Base-by-base conservation (phyloP, 1,140 invertebrate genomes). In the Megalopta genalis region DNA sequence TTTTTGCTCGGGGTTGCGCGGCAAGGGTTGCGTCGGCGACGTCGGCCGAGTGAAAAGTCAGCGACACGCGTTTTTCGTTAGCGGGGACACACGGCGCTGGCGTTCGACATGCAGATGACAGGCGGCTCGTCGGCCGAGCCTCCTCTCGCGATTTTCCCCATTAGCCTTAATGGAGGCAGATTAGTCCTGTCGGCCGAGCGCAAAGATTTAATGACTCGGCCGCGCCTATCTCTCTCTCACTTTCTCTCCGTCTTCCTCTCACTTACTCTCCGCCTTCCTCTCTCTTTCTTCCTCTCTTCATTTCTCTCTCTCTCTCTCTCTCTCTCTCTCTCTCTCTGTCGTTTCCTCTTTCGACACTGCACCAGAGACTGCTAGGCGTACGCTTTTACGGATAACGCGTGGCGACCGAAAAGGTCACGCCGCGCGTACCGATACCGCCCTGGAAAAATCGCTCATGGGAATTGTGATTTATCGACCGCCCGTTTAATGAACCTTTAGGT, bases 161-260 rank as follows among this genome's bases (percentile, higher is more conserved):
- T 86, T 87, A 87, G 85, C 75, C 79, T 77, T 87, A 87, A 87
- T 87, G 82, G 85, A 84, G 78, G 82, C 67, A 86, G 85, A 87
- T 87, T 86, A 86, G 81, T 81, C 67, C 74, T 80, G 74, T 71
- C 74, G 73, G 25, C 39, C 59, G 68, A 23, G 25, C 65, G 82
- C 62, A 63, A 70, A 75, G 85, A 87, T 86, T 87, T 87, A 87
- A 87, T 77, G 85, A 87, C 85, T 62, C 37, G 78, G 84, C 72
- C 83, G 68, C 83, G 63, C 80, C 83, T 72, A 80, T 77, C 46
- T 64, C 21, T 52, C 54, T 71, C 69, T 80, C 65, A 54, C 42
- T 74, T 10, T 10, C 69, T 57, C 39, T 7, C 39, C 9, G 7
- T 42, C 39, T 8, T 80, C 76, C 80, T 73, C 14, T 10, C 69